phyloP scores from a whole-genome alignment of 2,888 invertebrate genomes.

The Caenorhabditis sp. region DNA sequence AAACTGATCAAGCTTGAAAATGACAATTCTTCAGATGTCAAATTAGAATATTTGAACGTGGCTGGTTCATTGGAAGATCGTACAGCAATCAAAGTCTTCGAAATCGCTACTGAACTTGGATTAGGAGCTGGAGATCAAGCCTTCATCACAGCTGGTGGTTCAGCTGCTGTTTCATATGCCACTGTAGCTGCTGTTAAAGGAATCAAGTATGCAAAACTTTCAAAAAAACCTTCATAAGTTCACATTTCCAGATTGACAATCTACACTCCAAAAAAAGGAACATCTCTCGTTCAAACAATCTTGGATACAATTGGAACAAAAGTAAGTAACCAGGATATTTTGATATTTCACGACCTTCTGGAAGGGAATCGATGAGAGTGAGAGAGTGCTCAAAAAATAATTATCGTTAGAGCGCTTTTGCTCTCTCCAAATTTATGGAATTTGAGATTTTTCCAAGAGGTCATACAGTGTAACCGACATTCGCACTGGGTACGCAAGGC shows the following conservation, averaged over 20 bases:
- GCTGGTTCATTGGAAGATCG: conserved; percentile 95
- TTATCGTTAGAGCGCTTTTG: too few relatives aligned
- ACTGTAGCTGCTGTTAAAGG: conserved; percentile 90
- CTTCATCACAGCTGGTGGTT: conserved; percentile 92
- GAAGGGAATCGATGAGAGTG: too few relatives aligned
- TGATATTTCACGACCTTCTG: too few relatives aligned
- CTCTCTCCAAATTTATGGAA: too few relatives aligned
- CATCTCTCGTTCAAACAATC: conserved; percentile 77
- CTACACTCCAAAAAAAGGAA: conserved; percentile 98
- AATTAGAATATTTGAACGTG: conserved; percentile 95
- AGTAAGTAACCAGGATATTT: too few relatives aligned
- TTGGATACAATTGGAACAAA: conserved; percentile 84
- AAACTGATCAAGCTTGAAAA: too few relatives aligned
- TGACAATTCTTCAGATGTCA: conserved; percentile 89
- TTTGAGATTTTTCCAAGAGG: too few relatives aligned
- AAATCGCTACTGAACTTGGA: conserved; percentile 81
- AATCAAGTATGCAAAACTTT: conserved; percentile 85
- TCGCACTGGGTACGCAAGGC: too few relatives aligned
- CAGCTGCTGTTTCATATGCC: conserved; percentile 86
- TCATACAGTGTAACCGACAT: too few relatives aligned
- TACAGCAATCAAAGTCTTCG: conserved; percentile 76
- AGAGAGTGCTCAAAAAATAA: too few relatives aligned
- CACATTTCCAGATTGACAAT: conserved; percentile 86
- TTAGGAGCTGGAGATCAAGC: conserved; percentile 86
- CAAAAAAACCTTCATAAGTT: conserved; percentile 72